Evolutionary conservation across 1,140 invertebrate genomes (phyloP).

Genomic region (Ceratosolen solmsi): DNA sequence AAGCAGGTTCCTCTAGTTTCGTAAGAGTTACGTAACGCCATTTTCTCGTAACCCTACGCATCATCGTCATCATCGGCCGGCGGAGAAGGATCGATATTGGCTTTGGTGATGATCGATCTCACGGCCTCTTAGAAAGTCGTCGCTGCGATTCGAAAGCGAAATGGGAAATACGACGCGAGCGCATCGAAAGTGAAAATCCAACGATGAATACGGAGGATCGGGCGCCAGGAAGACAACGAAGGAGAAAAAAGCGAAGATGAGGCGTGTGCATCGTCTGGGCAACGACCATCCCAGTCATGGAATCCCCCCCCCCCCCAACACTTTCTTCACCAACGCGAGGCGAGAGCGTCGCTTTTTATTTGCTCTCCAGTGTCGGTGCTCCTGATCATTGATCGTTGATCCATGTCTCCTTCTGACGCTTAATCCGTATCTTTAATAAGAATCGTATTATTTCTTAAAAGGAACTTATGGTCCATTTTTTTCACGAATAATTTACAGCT

Average conservation of each 20-base stretch:
- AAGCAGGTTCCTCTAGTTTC: no score
- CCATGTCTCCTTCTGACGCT: no score
- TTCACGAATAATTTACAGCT: no score
- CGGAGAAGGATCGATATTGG: neutral
- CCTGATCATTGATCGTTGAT: no score
- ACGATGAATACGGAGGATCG: neutral
- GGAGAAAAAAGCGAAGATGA: neutral
- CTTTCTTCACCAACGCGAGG: neutral
- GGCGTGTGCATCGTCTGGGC: neutral
- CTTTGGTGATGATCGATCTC: neutral
- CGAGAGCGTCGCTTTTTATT: no score
- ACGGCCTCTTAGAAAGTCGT: constrained; percentile 23
- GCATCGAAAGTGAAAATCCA: constrained; percentile 32
- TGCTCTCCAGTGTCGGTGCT: no score
- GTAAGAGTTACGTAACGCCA: neutral
- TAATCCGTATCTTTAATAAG: no score
- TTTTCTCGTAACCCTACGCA: neutral
- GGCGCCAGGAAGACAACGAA: neutral
- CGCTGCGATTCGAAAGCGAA: constrained; percentile 30
- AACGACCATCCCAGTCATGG: neutral
- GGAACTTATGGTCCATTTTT: no score
- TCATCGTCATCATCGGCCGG: neutral
- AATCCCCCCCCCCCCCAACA: neutral
- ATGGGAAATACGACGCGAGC: neutral
- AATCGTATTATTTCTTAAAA: no score